phyloP scores from a whole-genome alignment of 1,140 invertebrate species.

The Drosophila ambigua region DNA sequence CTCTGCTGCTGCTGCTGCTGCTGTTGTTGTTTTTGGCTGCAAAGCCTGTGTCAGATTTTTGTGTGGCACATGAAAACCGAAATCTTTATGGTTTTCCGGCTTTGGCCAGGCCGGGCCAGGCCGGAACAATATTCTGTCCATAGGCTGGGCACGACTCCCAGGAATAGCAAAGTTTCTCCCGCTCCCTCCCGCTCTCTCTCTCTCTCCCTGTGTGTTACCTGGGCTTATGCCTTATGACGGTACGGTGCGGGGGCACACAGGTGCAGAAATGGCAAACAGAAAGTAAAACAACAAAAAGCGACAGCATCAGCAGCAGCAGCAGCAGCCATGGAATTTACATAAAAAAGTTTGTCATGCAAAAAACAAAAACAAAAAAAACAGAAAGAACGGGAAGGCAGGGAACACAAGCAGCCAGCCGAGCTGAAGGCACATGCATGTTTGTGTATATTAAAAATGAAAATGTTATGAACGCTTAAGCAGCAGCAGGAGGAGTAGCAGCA shows the following conservation, averaged over 20 bases:
- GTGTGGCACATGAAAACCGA: conserved; percentile 23
- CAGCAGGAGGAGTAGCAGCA: not conserved
- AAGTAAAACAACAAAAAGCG: conserved; percentile 52
- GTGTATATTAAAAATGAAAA: conserved; percentile 45
- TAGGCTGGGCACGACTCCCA: too few relatives aligned
- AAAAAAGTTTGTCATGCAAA: conserved; percentile 71
- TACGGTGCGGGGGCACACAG: conserved; percentile 40
- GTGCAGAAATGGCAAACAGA: conserved; percentile 59
- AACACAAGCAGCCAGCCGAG: not conserved
- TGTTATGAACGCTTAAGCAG: conserved; percentile 13
- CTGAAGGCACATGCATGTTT: conserved; percentile 21
- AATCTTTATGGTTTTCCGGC: conserved; percentile 24
- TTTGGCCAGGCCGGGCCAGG: too few relatives aligned
- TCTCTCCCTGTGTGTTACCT: not conserved
- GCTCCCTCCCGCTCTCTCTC: conserved; percentile 6
- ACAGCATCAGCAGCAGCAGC: conserved; percentile 30
- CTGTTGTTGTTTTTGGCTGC: too few relatives aligned
- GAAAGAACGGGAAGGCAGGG: not conserved
- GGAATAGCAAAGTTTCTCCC: conserved; percentile 24
- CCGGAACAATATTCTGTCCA: conserved; percentile 20
- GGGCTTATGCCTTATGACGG: not conserved
- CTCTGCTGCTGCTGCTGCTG: too few relatives aligned
- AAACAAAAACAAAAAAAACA: too few relatives aligned
- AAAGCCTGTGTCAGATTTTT: not conserved
- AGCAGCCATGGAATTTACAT: conserved; percentile 65